These are phyloP conservation scores for Romanomermis culicivorax DNA, from an alignment of 2,888 invertebrate species.

Conservation along the genomic window DNA sequence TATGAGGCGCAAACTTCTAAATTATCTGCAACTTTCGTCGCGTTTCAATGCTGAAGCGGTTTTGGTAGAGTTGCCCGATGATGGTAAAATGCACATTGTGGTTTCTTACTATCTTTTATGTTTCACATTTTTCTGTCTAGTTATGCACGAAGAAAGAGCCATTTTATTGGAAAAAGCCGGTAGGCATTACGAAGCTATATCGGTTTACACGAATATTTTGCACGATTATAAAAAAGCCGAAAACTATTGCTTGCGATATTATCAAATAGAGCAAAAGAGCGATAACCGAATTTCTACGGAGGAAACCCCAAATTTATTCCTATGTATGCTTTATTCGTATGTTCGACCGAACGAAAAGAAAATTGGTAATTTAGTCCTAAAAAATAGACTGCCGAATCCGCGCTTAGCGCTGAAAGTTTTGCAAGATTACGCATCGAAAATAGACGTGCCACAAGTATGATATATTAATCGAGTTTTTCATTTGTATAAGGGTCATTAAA, in stretches of 20 bases:
- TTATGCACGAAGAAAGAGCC: conserved; percentile 71
- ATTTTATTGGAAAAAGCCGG: conserved; percentile 74
- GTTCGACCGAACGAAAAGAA: conserved; percentile 37
- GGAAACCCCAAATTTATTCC: conserved; percentile 29
- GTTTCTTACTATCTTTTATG: conserved; percentile 4
- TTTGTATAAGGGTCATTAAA: too few species aligned
- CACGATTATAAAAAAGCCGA: conserved; percentile 60
- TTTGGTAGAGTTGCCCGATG: conserved; percentile 59
- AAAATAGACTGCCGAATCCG: conserved; percentile 42
- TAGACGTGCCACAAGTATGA: conserved; percentile 53
- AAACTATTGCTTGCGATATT: conserved; percentile 37
- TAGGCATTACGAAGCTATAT: conserved; percentile 70
- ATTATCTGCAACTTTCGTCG: conserved; percentile 56
- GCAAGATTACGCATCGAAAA: conserved; percentile 58
- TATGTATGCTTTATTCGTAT: conserved; percentile 41
- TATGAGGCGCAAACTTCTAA: conserved; percentile 43
- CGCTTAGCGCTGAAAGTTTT: conserved; percentile 56
- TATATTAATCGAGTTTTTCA: too few species aligned
- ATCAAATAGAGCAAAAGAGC: not conserved
- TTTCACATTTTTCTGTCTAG: conserved; percentile 27
- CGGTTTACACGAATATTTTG: conserved; percentile 69
- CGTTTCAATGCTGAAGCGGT: conserved; percentile 67
- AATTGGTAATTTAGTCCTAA: conserved; percentile 31
- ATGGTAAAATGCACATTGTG: conserved; percentile 30
- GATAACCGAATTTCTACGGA: not conserved